Evolutionary conservation across 2,113 vertebrate genomes (phyloP), one percentile per base, ranked within the genome.

Genomic region (Centrocercus urophasianus): DNA sequence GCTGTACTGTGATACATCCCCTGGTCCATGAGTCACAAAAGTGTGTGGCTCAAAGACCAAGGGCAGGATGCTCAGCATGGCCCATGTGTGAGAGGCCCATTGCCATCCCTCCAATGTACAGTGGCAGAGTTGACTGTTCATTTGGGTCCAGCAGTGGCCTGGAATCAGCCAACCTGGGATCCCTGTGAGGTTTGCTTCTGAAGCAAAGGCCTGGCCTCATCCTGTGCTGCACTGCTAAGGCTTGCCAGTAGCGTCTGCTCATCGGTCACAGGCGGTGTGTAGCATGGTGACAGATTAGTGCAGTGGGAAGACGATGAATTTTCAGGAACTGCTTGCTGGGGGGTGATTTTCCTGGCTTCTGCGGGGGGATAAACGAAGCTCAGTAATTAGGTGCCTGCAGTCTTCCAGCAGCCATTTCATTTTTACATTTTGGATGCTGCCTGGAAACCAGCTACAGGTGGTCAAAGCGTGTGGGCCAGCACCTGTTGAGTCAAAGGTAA

Each of bases 31-130:
- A 42, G 32, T 24, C 64, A 12, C 6, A 1, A 16, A 45, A 43
- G 48, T n/a, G 32, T 52, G 17, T 34, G 8, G 13, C 18, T 34
- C 3, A 2, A 4, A 25, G 14, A 7, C 8, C 11, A 17, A 76
- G 43, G 47, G 5, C n/a, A 40, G 40, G 19, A 17, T 0, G 3
- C 6, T 52, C 0, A 0, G 15, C 1, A 1, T 32, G 34, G 16
- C 28, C 24, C 4, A 1, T 0, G 1, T 27, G 5, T 50, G 18
- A 43, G 65, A 13, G 13, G n/a, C 34, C 69, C 27, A 13, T 38
- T 34, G 24, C 69, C 45, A 11, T 30, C 3, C 3, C 45, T n/a
- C 27, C 19, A 22, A 34, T 52, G 42, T 28, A n/a, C 1, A 7
- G 1, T 18, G 8, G 8, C 12, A 28, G 9, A 67, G 13, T 7